These are phyloP conservation scores for Lynx canadensis DNA, from an alignment of 2,113 vertebrate species.

Conservation along the genomic window DNA sequence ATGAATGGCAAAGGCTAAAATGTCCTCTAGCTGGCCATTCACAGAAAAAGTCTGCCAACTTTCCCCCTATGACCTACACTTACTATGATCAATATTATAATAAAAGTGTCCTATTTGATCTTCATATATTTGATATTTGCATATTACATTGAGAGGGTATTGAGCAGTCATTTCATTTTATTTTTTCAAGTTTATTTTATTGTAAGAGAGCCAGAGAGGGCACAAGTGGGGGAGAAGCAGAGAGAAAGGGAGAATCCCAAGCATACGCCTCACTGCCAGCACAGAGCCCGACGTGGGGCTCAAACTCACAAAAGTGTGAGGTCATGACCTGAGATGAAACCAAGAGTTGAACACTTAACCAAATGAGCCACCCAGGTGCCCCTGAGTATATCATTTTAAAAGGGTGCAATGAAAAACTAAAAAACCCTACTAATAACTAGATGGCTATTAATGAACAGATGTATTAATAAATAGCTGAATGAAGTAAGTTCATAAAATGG, in stretches of 20 bases:
- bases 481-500: not conserved
- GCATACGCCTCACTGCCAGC: too few relatives aligned
- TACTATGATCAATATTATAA: not conserved
- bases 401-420: not conserved
- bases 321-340: too few relatives aligned
- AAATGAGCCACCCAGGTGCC: too few relatives aligned
- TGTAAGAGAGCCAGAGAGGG: too few relatives aligned
- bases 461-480: not conserved
- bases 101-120: not conserved
- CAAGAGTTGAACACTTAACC: too few relatives aligned
- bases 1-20: not conserved
- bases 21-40: not conserved
- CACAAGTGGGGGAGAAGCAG: too few relatives aligned
- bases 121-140: not conserved
- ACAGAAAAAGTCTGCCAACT: not conserved
- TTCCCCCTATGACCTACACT: not conserved
- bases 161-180: not conserved
- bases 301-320: too few relatives aligned
- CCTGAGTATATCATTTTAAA: not conserved
- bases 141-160: not conserved
- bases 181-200: too few relatives aligned
- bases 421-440: not conserved
- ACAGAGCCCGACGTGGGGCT: too few relatives aligned
- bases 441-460: not conserved
- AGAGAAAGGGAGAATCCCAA: too few relatives aligned